Base-by-base conservation (phyloP, 2,113 vertebrate species). In the Cheirogaleus medius region DNA sequence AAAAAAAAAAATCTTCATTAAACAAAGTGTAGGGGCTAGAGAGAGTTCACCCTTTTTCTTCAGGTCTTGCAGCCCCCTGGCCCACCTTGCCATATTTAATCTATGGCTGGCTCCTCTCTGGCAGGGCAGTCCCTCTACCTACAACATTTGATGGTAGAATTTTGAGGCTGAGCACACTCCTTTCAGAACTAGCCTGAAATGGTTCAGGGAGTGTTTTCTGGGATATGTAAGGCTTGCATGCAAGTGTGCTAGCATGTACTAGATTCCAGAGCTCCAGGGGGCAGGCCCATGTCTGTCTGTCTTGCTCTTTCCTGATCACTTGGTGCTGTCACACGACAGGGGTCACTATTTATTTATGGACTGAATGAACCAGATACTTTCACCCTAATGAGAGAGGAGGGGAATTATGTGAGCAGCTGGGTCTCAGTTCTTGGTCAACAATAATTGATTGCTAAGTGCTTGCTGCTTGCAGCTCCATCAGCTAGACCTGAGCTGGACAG, bases 231-330 rank as follows among this genome's bases (percentile, higher is more conserved):
- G 3, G 9, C 23, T 34, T 11, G 6, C 5, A 23, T 0, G 17
- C 4, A 23, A 49, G 4, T 0, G 12, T 8, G 42, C 9, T 44
- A 3, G n/a, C 13, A 27, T 15, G 7, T 21, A 10, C 71, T 0
- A 32, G 71, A n/a, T 10, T 60, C 37, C 4, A 9, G 47, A 5
- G 17, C 17, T 3, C 32, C 6, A 2, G 11, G 9, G 13, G 34
- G 14, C 34, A 49, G 54, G 66, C 27, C 49, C 49, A 37, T 4
- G 0, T 39, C 32, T 4, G 0, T 39, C 32, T 14, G 1, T 23
- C 23, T 18, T 63, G 39, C 15, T 73, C 44, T 5, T 7, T 32
- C 47, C 25, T 14, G 10, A n/a, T 21, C 2, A 14, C 74, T 23
- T 3, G 23, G 34, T 20, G 42, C 18, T 39, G 17, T 54, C 27